Base-by-base conservation (phyloP, 2,888 invertebrate species). In the Agonopterix alstromeriana region DNA sequence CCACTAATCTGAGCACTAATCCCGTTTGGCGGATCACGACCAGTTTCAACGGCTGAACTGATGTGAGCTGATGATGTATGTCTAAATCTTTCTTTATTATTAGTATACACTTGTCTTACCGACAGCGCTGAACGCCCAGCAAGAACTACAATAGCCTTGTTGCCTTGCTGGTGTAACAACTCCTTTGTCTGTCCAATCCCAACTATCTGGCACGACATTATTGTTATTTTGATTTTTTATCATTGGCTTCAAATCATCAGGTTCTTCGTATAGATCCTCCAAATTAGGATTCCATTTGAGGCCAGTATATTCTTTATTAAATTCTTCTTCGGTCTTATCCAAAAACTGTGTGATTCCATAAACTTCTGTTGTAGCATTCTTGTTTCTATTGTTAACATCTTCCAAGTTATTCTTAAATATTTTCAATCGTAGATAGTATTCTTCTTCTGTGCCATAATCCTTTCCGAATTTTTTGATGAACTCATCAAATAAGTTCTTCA, bases 121-220 rank as follows among this genome's bases (percentile, higher is more conserved):
- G 8, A 40, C 42, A 10, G 53, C 43, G n/a, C 54, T 50, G 38
- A 58, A 58, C 45, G 95, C 91, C 95, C 95, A 96, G 82, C 95
- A 95, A 1, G 94, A 93, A 38, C 94, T 94, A 68, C 95, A 95
- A 50, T 89, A 86, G 46, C 92, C 93, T 83, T 96, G 95, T 81
- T 95, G 91, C 70, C 95, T 95, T 12, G 95, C 90, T 0, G 82
- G 88, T 0, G 95, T 95, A 2, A 96, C 96, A 36, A 93, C 94
- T 4, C 94, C 94, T 43, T 91, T 67, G 1, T 79, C 56, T 56
- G 95, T 91, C 96, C 96, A 96, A 71, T 96, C 95, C 2, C 52
- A 51, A 8, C 36, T 2, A 0, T 48, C 48, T 8, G 59, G 59
- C 0, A 47, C 51, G 1, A 27, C 10, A 12, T 36, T 43, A 11